phyloP scores from a whole-genome alignment of 2,113 vertebrate species.

The Stercorarius parasiticus region DNA sequence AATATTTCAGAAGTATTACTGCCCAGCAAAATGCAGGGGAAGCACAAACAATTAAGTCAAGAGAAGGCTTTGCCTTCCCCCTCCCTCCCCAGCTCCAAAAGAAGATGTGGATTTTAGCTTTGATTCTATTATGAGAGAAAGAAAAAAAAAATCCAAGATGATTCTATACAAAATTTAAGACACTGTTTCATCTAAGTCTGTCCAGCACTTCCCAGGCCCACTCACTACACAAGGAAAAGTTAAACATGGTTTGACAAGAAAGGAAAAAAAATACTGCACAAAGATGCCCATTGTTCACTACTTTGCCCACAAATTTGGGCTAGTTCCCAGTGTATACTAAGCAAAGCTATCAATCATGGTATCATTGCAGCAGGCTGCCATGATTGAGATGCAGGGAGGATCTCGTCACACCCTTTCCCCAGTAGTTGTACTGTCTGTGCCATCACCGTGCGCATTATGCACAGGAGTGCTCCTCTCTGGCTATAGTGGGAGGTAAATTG shows the following conservation, averaged over 20 bases:
- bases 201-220: neutral
- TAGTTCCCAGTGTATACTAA: neutral
- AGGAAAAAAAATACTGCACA: neutral
- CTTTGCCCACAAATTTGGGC: neutral
- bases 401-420: neutral
- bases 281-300: neutral
- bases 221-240: neutral
- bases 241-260: neutral
- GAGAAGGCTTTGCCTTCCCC: neutral
- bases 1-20: neutral
- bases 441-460: fast-evolving
- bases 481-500: neutral
- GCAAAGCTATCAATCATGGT: neutral
- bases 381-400: neutral
- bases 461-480: neutral
- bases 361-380: neutral
- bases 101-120: neutral
- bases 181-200: neutral
- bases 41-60: neutral
- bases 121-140: neutral
- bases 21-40: neutral
- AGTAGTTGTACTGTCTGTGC: fast-evolving
- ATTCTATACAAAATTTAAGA: neutral
- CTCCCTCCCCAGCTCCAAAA: neutral
- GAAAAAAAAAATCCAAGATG: neutral